phyloP scores from a whole-genome alignment of 2,113 vertebrate genomes.

The Lutjanus erythropterus region DNA sequence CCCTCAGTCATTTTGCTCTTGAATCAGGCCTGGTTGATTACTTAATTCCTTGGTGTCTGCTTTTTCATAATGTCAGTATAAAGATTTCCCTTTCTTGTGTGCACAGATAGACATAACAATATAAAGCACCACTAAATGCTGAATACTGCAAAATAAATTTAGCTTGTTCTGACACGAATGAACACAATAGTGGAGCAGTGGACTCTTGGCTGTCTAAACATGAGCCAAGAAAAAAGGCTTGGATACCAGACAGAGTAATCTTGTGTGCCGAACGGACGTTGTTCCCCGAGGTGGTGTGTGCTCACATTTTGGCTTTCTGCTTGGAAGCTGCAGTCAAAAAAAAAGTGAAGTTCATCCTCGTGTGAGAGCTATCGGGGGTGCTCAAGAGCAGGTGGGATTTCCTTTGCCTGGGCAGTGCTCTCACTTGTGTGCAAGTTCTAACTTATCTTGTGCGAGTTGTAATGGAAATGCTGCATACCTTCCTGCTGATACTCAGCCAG shows the following conservation, averaged over 20 bases:
- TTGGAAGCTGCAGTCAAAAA: slow-evolving; percentile 31
- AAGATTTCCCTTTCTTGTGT: neutral
- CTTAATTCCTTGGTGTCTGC: neutral
- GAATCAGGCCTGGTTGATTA: no score
- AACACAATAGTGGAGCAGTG: no score
- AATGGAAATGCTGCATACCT: slow-evolving; percentile 52
- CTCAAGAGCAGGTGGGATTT: slow-evolving; percentile 42
- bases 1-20: no score
- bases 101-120: neutral
- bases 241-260: slow-evolving; percentile 5
- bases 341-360: slow-evolving; percentile 34
- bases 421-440: slow-evolving; percentile 23
- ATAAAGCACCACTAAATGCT: neutral
- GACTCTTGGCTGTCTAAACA: no score
- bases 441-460: slow-evolving; percentile 47
- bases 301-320: slow-evolving; percentile 42
- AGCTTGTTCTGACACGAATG: neutral
- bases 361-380: slow-evolving; percentile 38
- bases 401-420: slow-evolving; percentile 24
- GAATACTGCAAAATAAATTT: neutral
- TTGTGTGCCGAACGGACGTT: neutral
- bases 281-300: neutral
- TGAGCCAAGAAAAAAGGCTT: slow-evolving; percentile 7
- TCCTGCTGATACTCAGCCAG: slow-evolving; percentile 43
- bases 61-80: neutral